Base-by-base conservation (phyloP, 1,140 invertebrate species). In the Atta cephalotes region DNA sequence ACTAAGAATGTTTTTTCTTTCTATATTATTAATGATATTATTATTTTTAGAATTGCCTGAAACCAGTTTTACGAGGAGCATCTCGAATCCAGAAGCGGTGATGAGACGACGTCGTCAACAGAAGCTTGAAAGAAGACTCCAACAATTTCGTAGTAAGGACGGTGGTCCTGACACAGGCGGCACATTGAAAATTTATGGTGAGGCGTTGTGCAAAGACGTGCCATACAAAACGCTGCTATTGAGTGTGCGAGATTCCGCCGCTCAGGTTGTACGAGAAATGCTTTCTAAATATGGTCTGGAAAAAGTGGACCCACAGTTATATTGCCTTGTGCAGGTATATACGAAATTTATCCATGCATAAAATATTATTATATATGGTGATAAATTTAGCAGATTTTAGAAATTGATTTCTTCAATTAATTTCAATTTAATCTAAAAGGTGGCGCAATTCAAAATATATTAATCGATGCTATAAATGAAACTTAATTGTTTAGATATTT, bases 11-110 rank as follows among this genome's bases (percentile, higher is more conserved):
- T 79, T 49, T 60, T 70, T 68, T 45, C 10, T 45, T 72, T 28
- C 4, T 35, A n/a, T 49, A 39, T 74, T 63, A 63, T 74, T 63
- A 63, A 84, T 51, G 39, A 51, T 45, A 18, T 60, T 62, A n/a
- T 31, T 2, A 2, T 6, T 85, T 85, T 82, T 95, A 98, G 99
- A 99, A 96, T 95, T 99, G 87, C 99, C 99, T 28, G 99, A 99
- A 96, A 99, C 98, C 39, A 99, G 98, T 93, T 99, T 99, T 95
- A 99, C 99, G 21, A 96, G 99, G 87, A 99, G 98, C 88, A 99
- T 99, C 93, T 99, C 99, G 72, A 99, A 99, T 96, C 99, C 99
- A 12, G 99, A 99, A 96, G 98, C 99, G 79, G 99, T 99, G 79
- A 99, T 99, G 99, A 96, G 99, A 86, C 96, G 99, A 53, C 96